A percentile compares a stretch with the other conserved stretches of the same genome.
These are phyloP conservation scores for Tapirus indicus DNA, from an alignment of 2,797 vertebrate species.

Conservation along the genomic window DNA sequence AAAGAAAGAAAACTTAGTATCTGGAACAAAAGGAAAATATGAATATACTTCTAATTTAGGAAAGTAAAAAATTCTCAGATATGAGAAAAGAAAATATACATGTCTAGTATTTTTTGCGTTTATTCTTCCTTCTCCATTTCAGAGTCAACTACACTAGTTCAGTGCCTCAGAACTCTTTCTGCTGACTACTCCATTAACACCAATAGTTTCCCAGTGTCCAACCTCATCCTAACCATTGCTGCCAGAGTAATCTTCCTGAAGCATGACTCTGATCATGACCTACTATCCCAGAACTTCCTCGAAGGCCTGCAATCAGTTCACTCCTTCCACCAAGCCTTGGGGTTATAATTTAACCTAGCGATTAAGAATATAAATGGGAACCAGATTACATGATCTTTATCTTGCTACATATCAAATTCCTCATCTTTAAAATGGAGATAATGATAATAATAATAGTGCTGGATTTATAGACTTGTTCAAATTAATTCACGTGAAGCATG, in stretches of 20 bases:
- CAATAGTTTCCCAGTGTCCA: neutral
- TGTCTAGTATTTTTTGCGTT: slow-evolving; percentile 31
- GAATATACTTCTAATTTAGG: slow-evolving; percentile 46
- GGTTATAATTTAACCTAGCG: neutral
- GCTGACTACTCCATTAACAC: neutral
- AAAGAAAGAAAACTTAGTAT: slow-evolving; percentile 56
- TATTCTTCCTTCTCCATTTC: slow-evolving; percentile 11
- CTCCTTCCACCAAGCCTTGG: neutral
- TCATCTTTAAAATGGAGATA: neutral
- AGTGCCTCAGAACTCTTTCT: neutral
- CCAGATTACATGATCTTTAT: neutral
- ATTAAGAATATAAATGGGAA: neutral
- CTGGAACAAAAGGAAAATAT: slow-evolving; percentile 56
- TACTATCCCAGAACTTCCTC: neutral
- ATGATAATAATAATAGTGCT: neutral
- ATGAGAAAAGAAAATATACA: slow-evolving; percentile 15
- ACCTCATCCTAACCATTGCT: neutral
- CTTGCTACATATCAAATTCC: neutral
- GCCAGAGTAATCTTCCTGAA: neutral
- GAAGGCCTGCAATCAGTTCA: neutral
- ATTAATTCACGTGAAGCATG: neutral
- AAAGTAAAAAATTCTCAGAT: slow-evolving; percentile 30
- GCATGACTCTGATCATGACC: neutral
- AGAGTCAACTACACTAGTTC: neutral
- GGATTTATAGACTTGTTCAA: neutral